These are phyloP conservation scores for Catostylus mosaicus DNA, from an alignment of 30 jellyfish, hydroid and myxozoan species.

Conservation along the genomic window DNA sequence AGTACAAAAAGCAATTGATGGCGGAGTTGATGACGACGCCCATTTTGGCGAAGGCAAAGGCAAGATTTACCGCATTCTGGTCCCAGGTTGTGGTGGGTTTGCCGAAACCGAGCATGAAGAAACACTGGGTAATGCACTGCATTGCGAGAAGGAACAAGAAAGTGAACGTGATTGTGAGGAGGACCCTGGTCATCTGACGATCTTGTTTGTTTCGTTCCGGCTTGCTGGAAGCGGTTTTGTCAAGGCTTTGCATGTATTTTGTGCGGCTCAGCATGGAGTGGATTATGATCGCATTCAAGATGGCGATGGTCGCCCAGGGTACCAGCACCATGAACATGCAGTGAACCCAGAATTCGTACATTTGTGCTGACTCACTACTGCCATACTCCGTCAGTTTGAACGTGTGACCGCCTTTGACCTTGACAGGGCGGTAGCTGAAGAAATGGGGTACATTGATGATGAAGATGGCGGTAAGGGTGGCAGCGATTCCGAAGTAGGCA, in stretches of 20 bases:
- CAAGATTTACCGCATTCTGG: slow-evolving; percentile 53
- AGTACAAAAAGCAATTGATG: slow-evolving; percentile 67
- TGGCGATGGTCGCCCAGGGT: slow-evolving; percentile 89
- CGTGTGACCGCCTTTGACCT: slow-evolving; percentile 62
- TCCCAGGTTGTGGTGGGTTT: slow-evolving; percentile 47
- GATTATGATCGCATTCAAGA: slow-evolving; percentile 73
- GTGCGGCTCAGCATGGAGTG: slow-evolving; percentile 62
- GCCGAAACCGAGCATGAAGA: slow-evolving; percentile 86
- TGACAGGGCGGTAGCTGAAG: slow-evolving; percentile 74
- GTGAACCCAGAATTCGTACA: slow-evolving; percentile 91
- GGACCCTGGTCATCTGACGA: slow-evolving; percentile 83
- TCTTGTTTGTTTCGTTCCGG: slow-evolving; percentile 76
- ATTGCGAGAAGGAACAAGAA: slow-evolving; percentile 83
- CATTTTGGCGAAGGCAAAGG: slow-evolving; percentile 75
- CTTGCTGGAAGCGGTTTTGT: slow-evolving; percentile 42
- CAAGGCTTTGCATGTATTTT: slow-evolving; percentile 59
- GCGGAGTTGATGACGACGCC: slow-evolving; percentile 84
- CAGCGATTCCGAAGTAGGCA: slow-evolving; percentile 74
- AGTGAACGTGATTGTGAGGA: slow-evolving; percentile 83
- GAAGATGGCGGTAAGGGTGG: slow-evolving; percentile 36
- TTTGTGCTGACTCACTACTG: slow-evolving; percentile 68
- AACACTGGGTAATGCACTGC: slow-evolving; percentile 92
- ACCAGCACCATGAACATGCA: slow-evolving; percentile 83
- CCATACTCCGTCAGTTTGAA: slow-evolving; percentile 70
- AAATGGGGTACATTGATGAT: slow-evolving; percentile 85